phyloP scores from a whole-genome alignment of 2,888 invertebrate species.

The Myopa tessellatipennis region DNA sequence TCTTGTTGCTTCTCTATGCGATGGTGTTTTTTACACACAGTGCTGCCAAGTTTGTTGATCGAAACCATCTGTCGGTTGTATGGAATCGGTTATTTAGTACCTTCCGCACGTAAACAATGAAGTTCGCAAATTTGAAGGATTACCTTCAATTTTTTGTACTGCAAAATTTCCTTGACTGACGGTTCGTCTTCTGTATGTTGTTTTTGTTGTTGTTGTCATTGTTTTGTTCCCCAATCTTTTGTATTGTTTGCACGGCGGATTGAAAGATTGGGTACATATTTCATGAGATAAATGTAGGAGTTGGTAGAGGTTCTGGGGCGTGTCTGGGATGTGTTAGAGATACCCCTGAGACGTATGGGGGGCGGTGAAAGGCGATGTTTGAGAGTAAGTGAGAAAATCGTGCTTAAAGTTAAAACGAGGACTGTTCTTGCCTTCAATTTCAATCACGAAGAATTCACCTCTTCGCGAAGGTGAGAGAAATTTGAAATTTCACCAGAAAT shows the following conservation, averaged over 20 bases:
- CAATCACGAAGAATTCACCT: too few relatives aligned
- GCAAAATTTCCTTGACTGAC: background rate
- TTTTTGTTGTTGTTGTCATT: background rate
- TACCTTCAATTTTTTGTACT: constrained; percentile 9
- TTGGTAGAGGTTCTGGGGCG: background rate
- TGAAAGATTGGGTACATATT: background rate
- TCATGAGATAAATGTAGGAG: background rate
- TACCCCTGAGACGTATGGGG: too few relatives aligned
- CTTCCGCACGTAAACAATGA: constrained; percentile 19
- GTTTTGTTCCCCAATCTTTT: background rate
- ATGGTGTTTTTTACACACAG: too few relatives aligned
- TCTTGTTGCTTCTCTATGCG: too few relatives aligned
- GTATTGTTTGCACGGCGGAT: background rate
- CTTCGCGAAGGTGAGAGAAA: too few relatives aligned
- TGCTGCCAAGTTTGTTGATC: constrained; percentile 19
- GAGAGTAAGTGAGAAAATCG: too few relatives aligned
- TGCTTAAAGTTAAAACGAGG: too few relatives aligned
- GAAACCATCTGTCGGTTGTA: constrained; percentile 16
- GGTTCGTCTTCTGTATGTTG: background rate
- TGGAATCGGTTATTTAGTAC: background rate
- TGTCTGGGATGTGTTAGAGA: background rate
- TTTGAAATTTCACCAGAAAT: too few relatives aligned
- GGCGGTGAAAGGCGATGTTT: too few relatives aligned
- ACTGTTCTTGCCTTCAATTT: too few relatives aligned
- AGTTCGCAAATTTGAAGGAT: constrained; percentile 29